Base-by-base conservation (phyloP, 2,797 vertebrate species). In the Liasis olivaceus region DNA sequence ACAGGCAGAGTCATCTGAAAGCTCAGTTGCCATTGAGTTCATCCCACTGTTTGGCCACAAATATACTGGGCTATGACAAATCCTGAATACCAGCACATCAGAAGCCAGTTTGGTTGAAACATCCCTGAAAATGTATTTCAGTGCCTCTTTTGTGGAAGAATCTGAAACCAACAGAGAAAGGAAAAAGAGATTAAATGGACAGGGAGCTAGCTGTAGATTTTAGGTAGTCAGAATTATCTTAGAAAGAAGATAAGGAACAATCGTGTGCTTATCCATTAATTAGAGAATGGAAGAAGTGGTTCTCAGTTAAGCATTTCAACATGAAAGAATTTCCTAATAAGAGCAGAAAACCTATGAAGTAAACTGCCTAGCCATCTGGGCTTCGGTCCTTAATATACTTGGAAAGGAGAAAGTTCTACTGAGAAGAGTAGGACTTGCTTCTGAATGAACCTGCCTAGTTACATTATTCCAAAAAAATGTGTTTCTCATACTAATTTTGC, bases 1-100 rank as follows among this genome's bases (percentile, higher is more conserved):
- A 96, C 98, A 99, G 0, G 95, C 89, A 87, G 97, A 98, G 47
- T 97, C 92, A 64, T 98, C 97, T 8, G 96, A 97, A 93, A 99
- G 95, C 87, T 98, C 98, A 93, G 97, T 97, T 2, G 98, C 96
- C 47, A 97, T 95, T 66, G 97, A 98, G 92, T 72, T 97, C 51
- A 94, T 85, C 13, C 95, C 95, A 92, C 95, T 98, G 95, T 99
- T 99, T 17, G 99, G 99, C 99, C 99, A 99, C 88, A 99, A 93
- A 14, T 99, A 98, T 51, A 99, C 92, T 1, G 98, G 95, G 94
- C 98, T 99, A 94, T 98, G 97, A 92, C 98, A 96, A 92, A 99
- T 94, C 66, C 97, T 97, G 66, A 99, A 96, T 22, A 99, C 98
- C 51, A 99, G 97, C 12, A 98, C 97, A 26, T 99, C 97, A 0